A percentile compares a stretch with the other conserved stretches of the same genome.
phyloP scores from a whole-genome alignment of 2,797 vertebrate genomes.

The Glossophaga mutica region DNA sequence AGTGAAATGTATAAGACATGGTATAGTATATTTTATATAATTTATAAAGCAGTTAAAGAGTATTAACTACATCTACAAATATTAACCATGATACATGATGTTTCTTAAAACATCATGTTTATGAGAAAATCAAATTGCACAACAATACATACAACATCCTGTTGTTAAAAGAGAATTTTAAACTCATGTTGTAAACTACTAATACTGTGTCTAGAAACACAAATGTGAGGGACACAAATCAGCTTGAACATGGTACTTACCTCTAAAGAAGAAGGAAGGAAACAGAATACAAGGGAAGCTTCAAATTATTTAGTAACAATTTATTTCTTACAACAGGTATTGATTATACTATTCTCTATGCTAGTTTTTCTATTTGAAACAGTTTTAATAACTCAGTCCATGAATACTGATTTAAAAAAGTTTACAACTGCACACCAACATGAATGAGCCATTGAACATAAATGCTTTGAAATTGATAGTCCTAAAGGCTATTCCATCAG shows the following conservation, averaged over 20 bases:
- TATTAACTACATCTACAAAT: background rate
- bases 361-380: background rate
- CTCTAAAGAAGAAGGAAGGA: background rate
- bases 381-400: background rate
- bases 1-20: background rate
- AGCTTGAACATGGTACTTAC: background rate
- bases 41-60: background rate
- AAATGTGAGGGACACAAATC: background rate
- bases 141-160: background rate
- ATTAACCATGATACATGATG: background rate
- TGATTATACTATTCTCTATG: background rate
- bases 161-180: background rate
- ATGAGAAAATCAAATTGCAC: conserved; percentile 5
- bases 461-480: background rate
- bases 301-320: background rate
- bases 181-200: background rate
- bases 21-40: background rate
- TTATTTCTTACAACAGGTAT: background rate
- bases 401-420: background rate
- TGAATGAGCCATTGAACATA: background rate
- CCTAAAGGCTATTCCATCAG: background rate
- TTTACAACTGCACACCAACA: background rate
- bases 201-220: background rate
- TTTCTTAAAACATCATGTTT: background rate
- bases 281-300: background rate